Conservation (phyloP, 2,113 vertebrate genomes). For the Phyllostomus hastatus region DNA sequence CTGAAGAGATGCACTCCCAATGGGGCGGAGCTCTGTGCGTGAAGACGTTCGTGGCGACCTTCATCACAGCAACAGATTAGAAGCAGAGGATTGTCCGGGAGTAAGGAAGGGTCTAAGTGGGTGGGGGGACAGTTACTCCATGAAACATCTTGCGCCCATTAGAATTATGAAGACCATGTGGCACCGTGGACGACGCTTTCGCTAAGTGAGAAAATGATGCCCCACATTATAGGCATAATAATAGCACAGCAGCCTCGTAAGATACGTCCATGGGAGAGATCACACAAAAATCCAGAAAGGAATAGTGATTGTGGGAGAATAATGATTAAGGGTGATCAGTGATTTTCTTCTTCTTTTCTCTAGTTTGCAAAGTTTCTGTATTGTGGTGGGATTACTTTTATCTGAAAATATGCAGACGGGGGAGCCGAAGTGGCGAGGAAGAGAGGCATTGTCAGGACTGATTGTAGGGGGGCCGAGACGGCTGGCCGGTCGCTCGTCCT, state of each 20-base stretch:
- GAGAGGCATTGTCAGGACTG: not conserved
- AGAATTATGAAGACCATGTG: not conserved
- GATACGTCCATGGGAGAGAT: not conserved
- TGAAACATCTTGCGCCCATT: not conserved
- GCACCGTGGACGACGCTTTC: not conserved
- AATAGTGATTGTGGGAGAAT: too few relatives aligned
- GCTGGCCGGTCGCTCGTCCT: rapidly evolving
- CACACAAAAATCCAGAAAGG: not conserved
- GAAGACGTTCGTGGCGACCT: not conserved
- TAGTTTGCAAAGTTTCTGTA: not conserved
- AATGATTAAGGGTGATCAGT: too few relatives aligned
- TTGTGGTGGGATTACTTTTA: not conserved
- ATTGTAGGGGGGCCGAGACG: rapidly evolving
- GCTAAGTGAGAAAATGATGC: not conserved
- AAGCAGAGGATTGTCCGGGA: not conserved
- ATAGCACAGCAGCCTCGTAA: not conserved
- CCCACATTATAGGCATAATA: too few relatives aligned
- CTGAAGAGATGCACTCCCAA: not conserved
- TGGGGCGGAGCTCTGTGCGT: rapidly evolving
- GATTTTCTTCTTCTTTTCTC: not conserved
- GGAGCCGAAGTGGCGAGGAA: not conserved
- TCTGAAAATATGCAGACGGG: not conserved
- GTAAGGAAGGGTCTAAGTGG: not conserved
- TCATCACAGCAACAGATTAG: not conserved
- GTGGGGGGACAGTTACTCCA: rapidly evolving